A percentile compares a stretch with the other conserved stretches of the same genome.
These are phyloP conservation scores for Gryllus longicercus DNA, from an alignment of 2,888 invertebrate species.

Conservation along the genomic window DNA sequence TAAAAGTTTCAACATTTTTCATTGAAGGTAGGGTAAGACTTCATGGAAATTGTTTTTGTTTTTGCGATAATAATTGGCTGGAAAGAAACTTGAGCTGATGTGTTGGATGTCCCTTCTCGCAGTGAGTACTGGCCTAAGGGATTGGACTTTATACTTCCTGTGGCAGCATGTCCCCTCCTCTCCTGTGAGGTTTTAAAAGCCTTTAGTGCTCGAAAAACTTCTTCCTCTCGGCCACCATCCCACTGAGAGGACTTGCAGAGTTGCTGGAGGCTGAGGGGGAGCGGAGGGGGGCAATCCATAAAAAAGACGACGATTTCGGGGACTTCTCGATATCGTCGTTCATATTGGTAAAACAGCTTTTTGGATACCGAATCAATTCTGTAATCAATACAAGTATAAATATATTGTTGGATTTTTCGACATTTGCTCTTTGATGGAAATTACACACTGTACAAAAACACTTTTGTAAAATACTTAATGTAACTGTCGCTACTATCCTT, in stretches of 20 bases:
- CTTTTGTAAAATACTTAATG: no score
- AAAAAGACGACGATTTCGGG: slow-evolving; percentile 31
- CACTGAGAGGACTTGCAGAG: slow-evolving; percentile 49
- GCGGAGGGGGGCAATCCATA: slow-evolving; percentile 38
- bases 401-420: background rate
- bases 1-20: no score
- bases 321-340: slow-evolving; percentile 38
- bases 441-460: no score
- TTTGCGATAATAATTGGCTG: background rate
- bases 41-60: background rate
- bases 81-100: background rate
- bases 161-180: slow-evolving; percentile 12
- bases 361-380: slow-evolving; percentile 58
- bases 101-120: background rate
- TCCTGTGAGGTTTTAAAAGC: background rate
- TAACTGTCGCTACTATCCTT: no score
- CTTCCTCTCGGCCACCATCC: slow-evolving; percentile 71
- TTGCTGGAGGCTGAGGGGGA: slow-evolving; percentile 39
- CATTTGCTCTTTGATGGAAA: background rate
- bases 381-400: slow-evolving; percentile 41
- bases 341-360: slow-evolving; percentile 44
- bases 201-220: slow-evolving; percentile 59
- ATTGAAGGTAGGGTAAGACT: background rate
- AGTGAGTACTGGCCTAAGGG: background rate
- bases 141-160: background rate